phyloP scores from a whole-genome alignment of 1,140 invertebrate genomes.

The Zaprionus davidi region DNA sequence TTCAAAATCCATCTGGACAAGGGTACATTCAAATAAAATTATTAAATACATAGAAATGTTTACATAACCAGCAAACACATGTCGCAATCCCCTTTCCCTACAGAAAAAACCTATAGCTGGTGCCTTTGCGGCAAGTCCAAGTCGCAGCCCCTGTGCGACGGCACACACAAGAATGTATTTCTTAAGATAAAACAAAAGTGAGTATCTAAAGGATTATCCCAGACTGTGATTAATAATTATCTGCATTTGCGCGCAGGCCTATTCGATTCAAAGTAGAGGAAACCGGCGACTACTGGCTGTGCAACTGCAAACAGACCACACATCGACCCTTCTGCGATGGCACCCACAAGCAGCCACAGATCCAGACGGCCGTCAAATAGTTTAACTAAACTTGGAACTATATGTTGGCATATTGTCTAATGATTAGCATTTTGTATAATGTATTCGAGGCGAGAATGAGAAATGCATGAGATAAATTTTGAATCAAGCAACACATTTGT shows the following conservation, averaged over 20 bases:
- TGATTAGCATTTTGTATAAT: conserved; percentile 2
- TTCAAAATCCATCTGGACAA: conserved; percentile 91
- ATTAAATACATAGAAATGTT: conserved; percentile 34
- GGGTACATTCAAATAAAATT: conserved; percentile 72
- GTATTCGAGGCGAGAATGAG: conserved; percentile 31
- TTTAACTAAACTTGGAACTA: conserved; percentile 3
- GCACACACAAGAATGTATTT: conserved; percentile 91
- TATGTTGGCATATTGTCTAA: conserved; percentile 7
- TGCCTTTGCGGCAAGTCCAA: conserved; percentile 97
- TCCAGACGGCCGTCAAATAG: conserved; percentile 86
- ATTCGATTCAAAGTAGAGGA: conserved; percentile 93
- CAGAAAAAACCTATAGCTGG: conserved; percentile 95
- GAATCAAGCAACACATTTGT: conserved; percentile 71
- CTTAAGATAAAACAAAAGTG: conserved; percentile 89
- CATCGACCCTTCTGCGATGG: conserved; percentile 99
- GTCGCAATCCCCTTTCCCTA: conserved; percentile 22
- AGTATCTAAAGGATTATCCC: background rate
- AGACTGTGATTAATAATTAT: background rate
- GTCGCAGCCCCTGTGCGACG: conserved; percentile 97
- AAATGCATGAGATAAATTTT: conserved; percentile 50
- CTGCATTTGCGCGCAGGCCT: conserved; percentile 86
- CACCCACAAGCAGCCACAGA: conserved; percentile 91
- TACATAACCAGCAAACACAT: conserved; percentile 69
- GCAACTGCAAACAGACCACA: conserved; percentile 98
- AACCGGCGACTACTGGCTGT: conserved; percentile 98